These are phyloP conservation scores for Amazona vittata DNA, from an alignment of 2,113 vertebrate genomes.

Conservation along the genomic window DNA sequence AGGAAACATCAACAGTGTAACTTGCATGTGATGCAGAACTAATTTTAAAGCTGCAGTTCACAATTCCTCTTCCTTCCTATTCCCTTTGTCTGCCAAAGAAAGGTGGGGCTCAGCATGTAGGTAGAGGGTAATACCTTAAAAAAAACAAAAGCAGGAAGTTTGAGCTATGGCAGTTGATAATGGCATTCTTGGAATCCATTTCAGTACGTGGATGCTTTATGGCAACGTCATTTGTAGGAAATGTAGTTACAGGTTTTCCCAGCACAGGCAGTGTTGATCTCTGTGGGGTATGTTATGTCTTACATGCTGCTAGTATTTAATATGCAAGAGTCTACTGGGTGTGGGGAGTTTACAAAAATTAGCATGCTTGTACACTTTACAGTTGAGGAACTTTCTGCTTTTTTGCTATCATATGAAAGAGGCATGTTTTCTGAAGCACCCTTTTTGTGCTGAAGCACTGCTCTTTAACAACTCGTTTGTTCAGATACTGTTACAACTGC, in stretches of 20 bases:
- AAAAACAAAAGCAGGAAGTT: not conserved
- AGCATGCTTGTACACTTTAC: not conserved
- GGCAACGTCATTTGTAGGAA: not conserved
- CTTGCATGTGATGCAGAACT: accelerated
- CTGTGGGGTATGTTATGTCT: not conserved
- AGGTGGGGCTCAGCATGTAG: not conserved
- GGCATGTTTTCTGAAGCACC: not conserved
- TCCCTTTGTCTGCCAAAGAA: not conserved
- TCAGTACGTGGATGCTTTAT: not conserved
- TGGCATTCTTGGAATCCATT: not conserved
- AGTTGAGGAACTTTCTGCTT: not conserved
- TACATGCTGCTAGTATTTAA: not conserved
- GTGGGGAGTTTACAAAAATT: not conserved
- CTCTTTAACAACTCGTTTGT: not conserved
- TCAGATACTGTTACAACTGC: not conserved
- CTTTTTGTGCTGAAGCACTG: not conserved
- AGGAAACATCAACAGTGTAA: not conserved
- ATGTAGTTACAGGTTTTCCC: not conserved
- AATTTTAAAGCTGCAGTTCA: not conserved
- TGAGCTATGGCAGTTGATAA: not conserved
- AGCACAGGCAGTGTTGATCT: not conserved
- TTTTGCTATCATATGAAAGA: not conserved
- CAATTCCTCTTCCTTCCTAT: not conserved
- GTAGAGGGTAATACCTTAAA: not conserved
- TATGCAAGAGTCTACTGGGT: not conserved